A percentile compares a stretch with the other conserved stretches of the same genome.
phyloP scores from a whole-genome alignment of 2,888 invertebrate genomes.

The Hydriomena furcata region DNA sequence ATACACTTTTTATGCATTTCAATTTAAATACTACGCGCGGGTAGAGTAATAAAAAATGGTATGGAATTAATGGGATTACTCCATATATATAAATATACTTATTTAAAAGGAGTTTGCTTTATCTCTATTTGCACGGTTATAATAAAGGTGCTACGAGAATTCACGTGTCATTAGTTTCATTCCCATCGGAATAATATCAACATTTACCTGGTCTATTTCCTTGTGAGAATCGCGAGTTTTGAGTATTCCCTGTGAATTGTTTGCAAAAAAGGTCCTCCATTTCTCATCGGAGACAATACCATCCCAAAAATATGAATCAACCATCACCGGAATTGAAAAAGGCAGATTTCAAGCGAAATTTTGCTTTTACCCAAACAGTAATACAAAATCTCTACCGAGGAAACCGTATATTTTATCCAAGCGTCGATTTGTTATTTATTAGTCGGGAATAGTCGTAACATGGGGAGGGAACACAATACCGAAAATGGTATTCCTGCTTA shows the following conservation, averaged over 20 bases:
- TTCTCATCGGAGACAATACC: constrained; percentile 31
- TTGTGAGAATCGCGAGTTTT: background rate
- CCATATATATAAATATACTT: too few relatives aligned
- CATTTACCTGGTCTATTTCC: background rate
- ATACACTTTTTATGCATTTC: constrained; percentile 73
- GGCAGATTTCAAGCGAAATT: constrained; percentile 55
- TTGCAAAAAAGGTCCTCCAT: constrained; percentile 9
- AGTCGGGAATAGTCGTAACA: constrained; percentile 79
- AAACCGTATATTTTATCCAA: constrained; percentile 77
- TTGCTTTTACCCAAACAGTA: constrained; percentile 56
- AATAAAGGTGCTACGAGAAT: background rate
- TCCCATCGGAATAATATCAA: background rate
- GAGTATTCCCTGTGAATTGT: constrained; percentile 1
- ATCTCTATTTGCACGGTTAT: background rate
- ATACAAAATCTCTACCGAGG: constrained; percentile 67
- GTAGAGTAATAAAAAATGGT: constrained; percentile 29
- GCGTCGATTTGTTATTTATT: constrained; percentile 83
- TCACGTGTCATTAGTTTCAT: background rate
- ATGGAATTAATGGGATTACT: background rate
- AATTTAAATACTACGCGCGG: constrained; percentile 78
- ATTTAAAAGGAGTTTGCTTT: too few relatives aligned
- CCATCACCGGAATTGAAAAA: constrained; percentile 53
- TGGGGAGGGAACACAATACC: constrained; percentile 73
- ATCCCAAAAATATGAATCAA: constrained; percentile 40
- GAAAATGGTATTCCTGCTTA: constrained; percentile 78